These are phyloP conservation scores for Cryptocephalus moraei DNA, from an alignment of 2,888 invertebrate genomes.

Conservation along the genomic window DNA sequence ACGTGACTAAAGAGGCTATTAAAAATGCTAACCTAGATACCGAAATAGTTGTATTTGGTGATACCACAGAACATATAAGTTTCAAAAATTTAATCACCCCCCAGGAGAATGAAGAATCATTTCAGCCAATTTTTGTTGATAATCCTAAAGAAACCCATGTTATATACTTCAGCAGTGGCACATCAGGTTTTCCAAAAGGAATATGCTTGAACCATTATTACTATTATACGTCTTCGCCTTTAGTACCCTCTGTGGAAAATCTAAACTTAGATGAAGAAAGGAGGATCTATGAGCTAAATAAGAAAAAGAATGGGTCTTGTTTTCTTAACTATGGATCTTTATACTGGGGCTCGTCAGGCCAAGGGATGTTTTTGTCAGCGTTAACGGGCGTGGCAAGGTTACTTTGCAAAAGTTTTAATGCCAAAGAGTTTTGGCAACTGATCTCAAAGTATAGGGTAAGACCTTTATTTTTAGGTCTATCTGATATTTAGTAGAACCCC, in stretches of 20 bases:
- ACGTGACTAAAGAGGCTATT: conserved; percentile 16
- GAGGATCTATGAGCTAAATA: conserved; percentile 6
- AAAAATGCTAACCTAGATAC: conserved; percentile 12
- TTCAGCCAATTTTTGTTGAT: conserved; percentile 16
- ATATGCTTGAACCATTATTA: conserved; percentile 23
- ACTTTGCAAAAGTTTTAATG: conserved; percentile 15
- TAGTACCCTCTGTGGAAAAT: conserved; percentile 6
- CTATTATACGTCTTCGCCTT: conserved; percentile 7
- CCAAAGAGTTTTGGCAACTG: conserved; percentile 19
- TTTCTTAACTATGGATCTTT: conserved; percentile 15
- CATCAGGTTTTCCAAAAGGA: conserved; percentile 30
- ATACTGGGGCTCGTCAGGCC: conserved; percentile 25
- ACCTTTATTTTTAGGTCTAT: neutral
- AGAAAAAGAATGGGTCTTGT: conserved; percentile 3
- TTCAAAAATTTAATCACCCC: conserved; percentile 17
- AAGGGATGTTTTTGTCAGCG: conserved; percentile 17
- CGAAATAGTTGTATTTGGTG: conserved; percentile 24
- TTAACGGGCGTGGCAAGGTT: conserved; percentile 20
- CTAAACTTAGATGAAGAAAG: conserved; percentile 8
- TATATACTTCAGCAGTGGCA: conserved; percentile 29
- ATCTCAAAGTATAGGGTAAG: conserved; percentile 23
- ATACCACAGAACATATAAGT: conserved; percentile 9
- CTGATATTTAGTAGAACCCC: no score
- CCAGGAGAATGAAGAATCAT: conserved; percentile 15
- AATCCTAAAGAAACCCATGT: conserved; percentile 17